Evolutionary conservation across 2,888 invertebrate species (phyloP).

Genomic region (Himalopsyche anomala): DNA sequence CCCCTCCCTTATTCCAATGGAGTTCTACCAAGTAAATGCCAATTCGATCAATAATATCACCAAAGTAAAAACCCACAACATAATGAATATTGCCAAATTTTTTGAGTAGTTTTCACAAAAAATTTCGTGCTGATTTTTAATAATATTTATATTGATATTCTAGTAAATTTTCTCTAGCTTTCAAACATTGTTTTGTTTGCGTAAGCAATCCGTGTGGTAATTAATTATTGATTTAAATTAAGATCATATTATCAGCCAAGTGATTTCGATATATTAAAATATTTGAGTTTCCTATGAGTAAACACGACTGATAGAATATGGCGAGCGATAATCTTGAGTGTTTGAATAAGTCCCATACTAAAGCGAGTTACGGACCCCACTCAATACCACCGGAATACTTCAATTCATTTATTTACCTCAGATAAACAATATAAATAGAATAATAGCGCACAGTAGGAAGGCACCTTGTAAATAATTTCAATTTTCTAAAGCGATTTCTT

Average conservation of each 20-base stretch:
- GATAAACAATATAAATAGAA: constrained; percentile 63
- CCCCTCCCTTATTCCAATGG: too few species aligned
- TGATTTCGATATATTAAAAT: not conserved
- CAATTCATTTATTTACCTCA: constrained; percentile 54
- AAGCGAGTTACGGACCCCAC: constrained; percentile 47
- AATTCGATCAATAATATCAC: too few species aligned
- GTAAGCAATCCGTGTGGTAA: too few species aligned
- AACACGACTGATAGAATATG: constrained; percentile 4
- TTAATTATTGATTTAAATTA: not conserved
- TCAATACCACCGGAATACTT: constrained; percentile 49
- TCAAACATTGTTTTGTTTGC: too few species aligned
- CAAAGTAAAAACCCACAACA: too few species aligned
- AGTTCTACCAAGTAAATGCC: too few species aligned
- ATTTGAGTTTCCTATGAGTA: constrained; percentile 28
- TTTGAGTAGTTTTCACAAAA: too few species aligned
- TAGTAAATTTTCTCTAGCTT: too few species aligned
- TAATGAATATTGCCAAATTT: too few species aligned
- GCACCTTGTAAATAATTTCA: constrained; percentile 61
- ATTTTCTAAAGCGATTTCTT: constrained; percentile 65
- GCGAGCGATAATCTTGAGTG: constrained; percentile 49
- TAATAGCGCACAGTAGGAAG: constrained; percentile 61
- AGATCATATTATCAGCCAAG: not conserved
- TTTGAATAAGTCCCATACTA: constrained; percentile 45
- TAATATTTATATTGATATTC: too few species aligned
- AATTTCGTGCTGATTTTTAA: too few species aligned